These are phyloP conservation scores for Poeciliopsis infans DNA, from an alignment of 2,797 vertebrate species.

Conservation along the genomic window DNA sequence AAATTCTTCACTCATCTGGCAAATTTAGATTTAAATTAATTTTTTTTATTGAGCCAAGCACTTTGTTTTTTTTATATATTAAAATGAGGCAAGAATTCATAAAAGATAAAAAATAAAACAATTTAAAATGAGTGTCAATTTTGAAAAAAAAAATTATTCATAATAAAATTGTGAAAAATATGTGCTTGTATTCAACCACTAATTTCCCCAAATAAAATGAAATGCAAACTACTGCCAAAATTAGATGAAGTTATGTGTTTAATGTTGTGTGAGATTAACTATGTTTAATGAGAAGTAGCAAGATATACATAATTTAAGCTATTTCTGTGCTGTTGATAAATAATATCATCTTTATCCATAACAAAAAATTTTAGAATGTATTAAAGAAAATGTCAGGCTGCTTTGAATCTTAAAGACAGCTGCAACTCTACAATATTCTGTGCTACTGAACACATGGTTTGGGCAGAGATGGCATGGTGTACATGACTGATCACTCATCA, in stretches of 20 bases:
- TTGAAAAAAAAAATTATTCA: background rate
- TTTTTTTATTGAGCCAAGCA: background rate
- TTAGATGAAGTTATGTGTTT: background rate
- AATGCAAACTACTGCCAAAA: background rate
- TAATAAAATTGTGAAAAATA: background rate
- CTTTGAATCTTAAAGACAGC: conserved; percentile 26
- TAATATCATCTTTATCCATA: background rate
- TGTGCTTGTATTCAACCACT: background rate
- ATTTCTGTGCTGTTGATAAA: background rate
- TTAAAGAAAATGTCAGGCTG: background rate
- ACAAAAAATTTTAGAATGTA: background rate
- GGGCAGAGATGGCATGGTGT: conserved; percentile 57
- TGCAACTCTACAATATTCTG: conserved; percentile 35
- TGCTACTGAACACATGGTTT: conserved; percentile 53
- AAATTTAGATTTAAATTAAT: background rate
- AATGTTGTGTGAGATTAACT: background rate
- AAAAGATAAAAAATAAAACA: background rate
- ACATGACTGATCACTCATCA: conserved; percentile 79
- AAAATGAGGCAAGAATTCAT: background rate
- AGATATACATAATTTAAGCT: background rate
- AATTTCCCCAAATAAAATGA: background rate
- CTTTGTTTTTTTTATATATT: background rate
- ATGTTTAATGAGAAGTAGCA: background rate
- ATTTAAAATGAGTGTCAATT: background rate
- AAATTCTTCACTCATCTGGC: background rate